Evolutionary conservation across 2,113 vertebrate species (phyloP).

Genomic region (Cryptotis parvus): DNA sequence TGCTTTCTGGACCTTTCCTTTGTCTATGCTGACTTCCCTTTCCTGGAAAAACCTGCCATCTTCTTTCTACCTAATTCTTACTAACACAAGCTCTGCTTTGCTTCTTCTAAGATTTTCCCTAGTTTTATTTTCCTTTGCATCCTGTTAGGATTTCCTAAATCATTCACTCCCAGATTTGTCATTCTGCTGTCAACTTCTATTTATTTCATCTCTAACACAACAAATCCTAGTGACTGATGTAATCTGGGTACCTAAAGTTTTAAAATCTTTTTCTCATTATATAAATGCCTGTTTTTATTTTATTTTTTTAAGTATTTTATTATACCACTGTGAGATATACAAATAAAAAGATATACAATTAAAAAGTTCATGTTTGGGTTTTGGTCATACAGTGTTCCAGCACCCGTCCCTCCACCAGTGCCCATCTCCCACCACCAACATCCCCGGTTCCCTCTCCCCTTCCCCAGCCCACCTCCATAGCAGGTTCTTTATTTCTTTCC

Average conservation of each 20-base stretch:
- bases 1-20: neutral
- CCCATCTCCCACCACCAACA: too few relatives aligned
- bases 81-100: fast-evolving
- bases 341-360: too few relatives aligned
- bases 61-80: neutral
- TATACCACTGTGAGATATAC: too few relatives aligned
- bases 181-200: neutral
- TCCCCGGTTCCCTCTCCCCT: too few relatives aligned
- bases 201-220: neutral
- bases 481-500: too few relatives aligned
- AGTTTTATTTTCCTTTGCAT: neutral
- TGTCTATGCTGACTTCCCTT: neutral
- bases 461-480: too few relatives aligned
- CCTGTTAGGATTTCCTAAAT: fast-evolving
- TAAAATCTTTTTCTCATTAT: neutral
- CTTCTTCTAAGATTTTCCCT: neutral
- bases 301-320: too few relatives aligned
- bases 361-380: too few relatives aligned
- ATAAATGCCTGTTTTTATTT: too few relatives aligned
- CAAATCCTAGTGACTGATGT: neutral
- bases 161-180: neutral
- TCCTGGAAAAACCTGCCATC: neutral
- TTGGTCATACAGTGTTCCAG: too few relatives aligned
- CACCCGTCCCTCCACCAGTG: too few relatives aligned
- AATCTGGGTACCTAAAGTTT: neutral